Percentiles rank a stretch among this genome's conserved stretches.
phyloP scores from a whole-genome alignment of 2,113 vertebrate species.

The Sinocyclocheilus anshuiensis region DNA sequence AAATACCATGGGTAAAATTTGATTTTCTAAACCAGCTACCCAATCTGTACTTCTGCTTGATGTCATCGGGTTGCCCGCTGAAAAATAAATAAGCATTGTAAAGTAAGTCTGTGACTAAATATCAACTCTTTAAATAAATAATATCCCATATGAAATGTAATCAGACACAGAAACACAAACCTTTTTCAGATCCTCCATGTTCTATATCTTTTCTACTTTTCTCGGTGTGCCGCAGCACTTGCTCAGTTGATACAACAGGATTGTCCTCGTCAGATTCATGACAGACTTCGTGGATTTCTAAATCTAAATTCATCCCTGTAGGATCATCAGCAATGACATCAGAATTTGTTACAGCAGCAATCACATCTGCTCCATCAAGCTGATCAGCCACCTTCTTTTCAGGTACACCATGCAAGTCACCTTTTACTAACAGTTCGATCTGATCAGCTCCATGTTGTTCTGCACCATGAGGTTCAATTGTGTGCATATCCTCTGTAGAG shows the following conservation, averaged over 20 bases:
- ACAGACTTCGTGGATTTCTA: background rate
- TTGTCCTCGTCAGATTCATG: background rate
- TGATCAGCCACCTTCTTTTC: constrained; percentile 1
- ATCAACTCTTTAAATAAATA: no score
- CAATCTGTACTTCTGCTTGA: background rate
- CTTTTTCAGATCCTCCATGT: background rate
- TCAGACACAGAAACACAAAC: background rate
- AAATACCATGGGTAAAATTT: background rate
- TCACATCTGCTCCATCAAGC: background rate
- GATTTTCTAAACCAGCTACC: constrained; percentile 24
- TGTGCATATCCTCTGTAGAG: background rate
- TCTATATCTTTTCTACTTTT: background rate
- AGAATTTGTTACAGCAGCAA: background rate
- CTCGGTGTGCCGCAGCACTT: background rate
- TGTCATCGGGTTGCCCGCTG: background rate
- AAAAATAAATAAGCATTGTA: background rate
- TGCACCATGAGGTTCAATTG: background rate
- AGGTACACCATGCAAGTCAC: background rate
- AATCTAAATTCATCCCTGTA: background rate
- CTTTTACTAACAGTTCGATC: background rate
- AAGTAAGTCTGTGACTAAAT: background rate
- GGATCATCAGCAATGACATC: background rate
- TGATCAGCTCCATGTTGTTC: background rate
- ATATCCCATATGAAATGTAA: background rate
- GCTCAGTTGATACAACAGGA: background rate